Base-by-base conservation (phyloP, 2,113 vertebrate genomes). In the Glaucomys volans region DNA sequence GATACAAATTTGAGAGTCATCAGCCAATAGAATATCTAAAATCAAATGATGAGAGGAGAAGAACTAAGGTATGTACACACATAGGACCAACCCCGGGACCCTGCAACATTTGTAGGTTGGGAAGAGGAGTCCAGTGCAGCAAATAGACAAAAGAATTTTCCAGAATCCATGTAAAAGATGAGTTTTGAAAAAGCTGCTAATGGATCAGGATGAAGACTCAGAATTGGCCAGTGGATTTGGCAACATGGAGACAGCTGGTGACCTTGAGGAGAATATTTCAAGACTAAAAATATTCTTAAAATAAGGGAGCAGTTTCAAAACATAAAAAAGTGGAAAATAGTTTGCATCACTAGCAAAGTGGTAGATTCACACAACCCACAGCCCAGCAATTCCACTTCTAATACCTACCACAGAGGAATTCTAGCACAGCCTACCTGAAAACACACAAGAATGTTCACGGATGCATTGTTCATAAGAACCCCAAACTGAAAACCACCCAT, bases 221-320 rank as follows among this genome's bases (percentile, higher is more conserved):
- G 81, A 91, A 80, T 14, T 57, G 42, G 37, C 37, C 57, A 24
- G 22, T 81, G 50, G 20, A 1, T 42, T n/a, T 69, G 94, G 47
- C 84, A 69, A 47, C 22, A 3, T 83, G 59, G 83, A 81, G 8
- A 18, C 18, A 26, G 44, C 67, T 59, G 50, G 66, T 62, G 52
- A 88, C 76, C 66, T 71, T 88, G 71, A 89, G 83, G 85, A 47
- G 66, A 89, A 26, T 64, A 47, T 74, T 72, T 72, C 52, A 80
- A 80, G 59, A 71, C 80, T 2, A 50, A 92, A 92, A 88, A 59
- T 40, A 93, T 9, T 87, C 37, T 76, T 75, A 40, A 84, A 64
- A 76, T 71, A 40, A 13, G 37, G 35, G 86, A 64, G 7, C 6
- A 79, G n/a, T 66, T 76, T 71, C 17, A 64, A 64, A 82, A 80